phyloP scores from a whole-genome alignment of 2,113 vertebrate species.

The Alaudala cheleensis region DNA sequence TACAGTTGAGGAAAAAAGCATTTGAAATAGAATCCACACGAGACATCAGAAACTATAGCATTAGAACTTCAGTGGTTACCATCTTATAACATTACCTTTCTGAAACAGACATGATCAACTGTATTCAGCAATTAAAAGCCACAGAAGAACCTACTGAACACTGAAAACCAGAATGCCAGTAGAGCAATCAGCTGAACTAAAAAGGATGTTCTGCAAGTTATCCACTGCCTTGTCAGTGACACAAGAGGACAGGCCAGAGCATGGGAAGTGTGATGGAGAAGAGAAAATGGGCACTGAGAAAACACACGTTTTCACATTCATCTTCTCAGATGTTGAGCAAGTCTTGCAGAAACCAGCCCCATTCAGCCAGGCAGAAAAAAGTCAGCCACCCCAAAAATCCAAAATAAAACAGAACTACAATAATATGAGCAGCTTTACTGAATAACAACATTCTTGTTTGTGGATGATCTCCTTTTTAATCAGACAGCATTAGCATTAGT shows the following conservation, averaged over 20 bases:
- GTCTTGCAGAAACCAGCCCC: not conserved
- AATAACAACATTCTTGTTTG: not conserved
- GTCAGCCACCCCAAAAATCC: not conserved
- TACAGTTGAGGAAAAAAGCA: constrained; percentile 72
- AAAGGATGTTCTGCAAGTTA: not conserved
- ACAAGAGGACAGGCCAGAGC: not conserved
- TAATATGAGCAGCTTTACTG: not conserved
- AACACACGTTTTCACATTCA: not conserved
- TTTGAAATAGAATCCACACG: not conserved
- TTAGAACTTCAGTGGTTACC: not conserved
- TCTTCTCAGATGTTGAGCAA: not conserved
- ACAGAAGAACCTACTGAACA: not conserved
- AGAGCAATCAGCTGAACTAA: not conserved
- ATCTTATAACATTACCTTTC: not conserved
- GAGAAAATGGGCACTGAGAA: not conserved
- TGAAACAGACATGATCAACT: not conserved
- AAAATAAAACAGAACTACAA: not conserved
- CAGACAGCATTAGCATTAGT: not conserved
- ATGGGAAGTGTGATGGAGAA: not conserved
- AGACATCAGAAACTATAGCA: not conserved
- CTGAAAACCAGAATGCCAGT: not conserved
- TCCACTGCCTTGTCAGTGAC: not conserved
- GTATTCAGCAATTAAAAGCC: not conserved
- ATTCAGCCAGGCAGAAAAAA: not conserved
- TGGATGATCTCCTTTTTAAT: not conserved